Evolutionary conservation across 2,113 vertebrate species (phyloP), one percentile per base, ranked within the genome.

Genomic region (Ellobius talpinus): DNA sequence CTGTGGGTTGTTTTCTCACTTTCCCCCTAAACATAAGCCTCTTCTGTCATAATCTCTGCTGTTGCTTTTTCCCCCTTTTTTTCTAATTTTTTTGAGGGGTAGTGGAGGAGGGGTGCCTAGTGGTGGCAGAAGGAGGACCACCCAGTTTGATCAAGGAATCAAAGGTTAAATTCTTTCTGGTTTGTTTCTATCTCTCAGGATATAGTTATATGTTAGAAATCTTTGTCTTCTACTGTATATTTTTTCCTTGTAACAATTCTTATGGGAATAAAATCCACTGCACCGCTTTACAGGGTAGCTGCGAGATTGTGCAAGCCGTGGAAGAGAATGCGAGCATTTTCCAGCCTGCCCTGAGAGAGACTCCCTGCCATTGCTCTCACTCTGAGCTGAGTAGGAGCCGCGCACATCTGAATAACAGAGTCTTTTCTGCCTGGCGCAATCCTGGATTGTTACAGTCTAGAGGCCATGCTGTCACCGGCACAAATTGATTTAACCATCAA

Each of bases 401-500:
- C 82, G 98, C 98, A 98, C 98, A 95, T 98, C 98, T 98, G 98
- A 99, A 99, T 98, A 98, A 98, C 98, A 82, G 98, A 96, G 98
- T 97, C 98, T 97, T 99, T 98, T 99, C 97, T 98, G 98, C 98
- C 98, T 97, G 98, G 99, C 99, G 98, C 99, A 99, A 99, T 99
- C 99, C 98, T n/a, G 97, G 98, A 98, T 99, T 99, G 99, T 99
- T 99, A 99, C 99, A 99, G 99, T 99, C 98, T 98, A 98, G 98
- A 98, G 98, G 98, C 98, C 98, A 99, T 98, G 98, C 99, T 99
- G 99, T 99, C 99, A 99, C 99, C 99, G 98, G 99, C 98, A 99
- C 99, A 98, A 99, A 99, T 99, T 99, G 99, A 99, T 99, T 99
- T 99, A 99, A 99, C 99, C 99, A 98, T 99, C 99, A 99, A 99